phyloP scores from a whole-genome alignment of 1,140 invertebrate genomes.

The Drosophila persimilis region DNA sequence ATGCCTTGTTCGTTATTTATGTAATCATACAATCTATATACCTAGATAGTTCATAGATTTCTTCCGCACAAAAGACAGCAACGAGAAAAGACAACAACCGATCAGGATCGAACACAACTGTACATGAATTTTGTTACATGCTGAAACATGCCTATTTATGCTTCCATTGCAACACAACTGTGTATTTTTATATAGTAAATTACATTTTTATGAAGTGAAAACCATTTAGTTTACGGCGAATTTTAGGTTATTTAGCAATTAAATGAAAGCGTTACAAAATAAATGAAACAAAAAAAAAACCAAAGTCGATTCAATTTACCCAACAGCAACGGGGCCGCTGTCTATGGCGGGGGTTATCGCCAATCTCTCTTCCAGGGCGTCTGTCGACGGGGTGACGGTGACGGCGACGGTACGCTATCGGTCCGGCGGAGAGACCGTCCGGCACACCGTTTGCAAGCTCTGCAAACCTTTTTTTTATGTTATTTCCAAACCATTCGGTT shows the following conservation, averaged over 20 bases:
- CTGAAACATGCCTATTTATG: slow-evolving; percentile 70
- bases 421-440: too few species aligned
- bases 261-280: slow-evolving; percentile 75
- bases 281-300: slow-evolving; percentile 43
- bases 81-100: slow-evolving; percentile 18
- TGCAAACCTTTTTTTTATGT: too few species aligned
- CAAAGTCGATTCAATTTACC: slow-evolving; percentile 3
- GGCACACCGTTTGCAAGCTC: too few species aligned
- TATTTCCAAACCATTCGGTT: too few species aligned
- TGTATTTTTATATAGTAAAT: slow-evolving; percentile 78
- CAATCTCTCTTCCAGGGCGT: slow-evolving; percentile 7
- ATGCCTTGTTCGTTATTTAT: slow-evolving; percentile 50
- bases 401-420: too few species aligned
- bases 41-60: slow-evolving; percentile 49
- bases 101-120: slow-evolving; percentile 51
- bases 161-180: slow-evolving; percentile 74
- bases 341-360: slow-evolving; percentile 25
- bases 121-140: slow-evolving; percentile 73
- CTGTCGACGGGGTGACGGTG: too few species aligned
- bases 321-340: slow-evolving; percentile 5
- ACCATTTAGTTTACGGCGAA: slow-evolving; percentile 70
- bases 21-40: slow-evolving; percentile 24
- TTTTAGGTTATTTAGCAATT: slow-evolving; percentile 69
- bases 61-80: slow-evolving; percentile 40
- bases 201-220: slow-evolving; percentile 57